Conservation (phyloP, 2,113 vertebrate species). For the Scalopus aquaticus region DNA sequence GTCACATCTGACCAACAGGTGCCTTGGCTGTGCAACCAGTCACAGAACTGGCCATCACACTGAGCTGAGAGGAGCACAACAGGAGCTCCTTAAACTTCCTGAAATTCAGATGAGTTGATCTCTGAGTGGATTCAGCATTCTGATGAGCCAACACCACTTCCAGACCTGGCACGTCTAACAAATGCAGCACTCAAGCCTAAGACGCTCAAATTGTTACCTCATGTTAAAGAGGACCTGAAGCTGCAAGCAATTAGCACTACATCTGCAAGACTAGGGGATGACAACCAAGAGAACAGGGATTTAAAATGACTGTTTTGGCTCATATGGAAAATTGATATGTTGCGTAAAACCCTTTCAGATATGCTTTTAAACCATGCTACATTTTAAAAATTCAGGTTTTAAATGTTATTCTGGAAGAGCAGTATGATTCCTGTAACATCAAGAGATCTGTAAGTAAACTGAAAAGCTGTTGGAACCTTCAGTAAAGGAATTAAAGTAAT, state of each 20-base stretch:
- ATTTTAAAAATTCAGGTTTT: slow-evolving; percentile 54
- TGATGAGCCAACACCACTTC: not conserved
- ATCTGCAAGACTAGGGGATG: slow-evolving; percentile 57
- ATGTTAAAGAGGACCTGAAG: slow-evolving; percentile 69
- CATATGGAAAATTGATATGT: slow-evolving; percentile 51
- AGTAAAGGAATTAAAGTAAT: slow-evolving; percentile 6
- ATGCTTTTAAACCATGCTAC: slow-evolving; percentile 51
- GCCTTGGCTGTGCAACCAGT: slow-evolving; percentile 29
- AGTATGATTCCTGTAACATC: slow-evolving; percentile 22
- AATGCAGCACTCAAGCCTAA: slow-evolving; percentile 44
- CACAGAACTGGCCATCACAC: not conserved
- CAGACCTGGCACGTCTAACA: slow-evolving; percentile 68
- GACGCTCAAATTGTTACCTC: slow-evolving; percentile 69
- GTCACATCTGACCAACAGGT: not conserved
- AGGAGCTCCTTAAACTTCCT: slow-evolving; percentile 43
- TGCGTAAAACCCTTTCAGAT: slow-evolving; percentile 56
- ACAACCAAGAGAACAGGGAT: slow-evolving; percentile 40
- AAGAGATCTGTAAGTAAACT: slow-evolving; percentile 51
- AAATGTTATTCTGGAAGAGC: slow-evolving; percentile 57
- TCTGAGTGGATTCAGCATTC: slow-evolving; percentile 44
- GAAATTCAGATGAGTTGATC: not conserved
- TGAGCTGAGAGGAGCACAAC: not conserved
- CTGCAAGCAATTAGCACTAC: slow-evolving; percentile 79
- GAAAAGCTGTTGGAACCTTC: slow-evolving; percentile 44
- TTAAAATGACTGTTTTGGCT: slow-evolving; percentile 59